phyloP scores from a whole-genome alignment of 1,140 invertebrate species.

The Scaptomyza montana region DNA sequence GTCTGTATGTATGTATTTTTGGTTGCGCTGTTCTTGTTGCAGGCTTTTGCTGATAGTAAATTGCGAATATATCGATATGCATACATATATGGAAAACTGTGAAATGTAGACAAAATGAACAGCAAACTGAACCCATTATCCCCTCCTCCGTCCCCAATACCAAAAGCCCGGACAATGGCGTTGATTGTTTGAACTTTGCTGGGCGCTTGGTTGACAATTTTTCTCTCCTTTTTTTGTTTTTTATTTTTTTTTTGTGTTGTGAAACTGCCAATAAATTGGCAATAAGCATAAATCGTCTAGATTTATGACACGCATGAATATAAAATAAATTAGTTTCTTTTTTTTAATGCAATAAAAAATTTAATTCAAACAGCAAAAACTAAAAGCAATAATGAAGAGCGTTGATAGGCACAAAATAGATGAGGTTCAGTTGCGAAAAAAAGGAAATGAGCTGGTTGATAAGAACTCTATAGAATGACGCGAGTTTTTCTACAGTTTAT shows the following conservation, averaged over 20 bases:
- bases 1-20: slow-evolving; percentile 20
- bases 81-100: slow-evolving; percentile 38
- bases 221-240: slow-evolving; percentile 16
- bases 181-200: slow-evolving; percentile 78
- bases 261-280: slow-evolving; percentile 68
- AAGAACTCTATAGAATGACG: slow-evolving; percentile 6
- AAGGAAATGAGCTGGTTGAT: neutral
- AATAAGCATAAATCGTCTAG: slow-evolving; percentile 70
- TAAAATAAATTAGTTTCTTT: slow-evolving; percentile 63
- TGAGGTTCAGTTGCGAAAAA: slow-evolving; percentile 13
- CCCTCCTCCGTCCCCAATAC: too few species aligned
- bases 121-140: slow-evolving; percentile 16
- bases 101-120: slow-evolving; percentile 58
- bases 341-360: slow-evolving; percentile 35
- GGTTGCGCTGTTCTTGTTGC: slow-evolving; percentile 16
- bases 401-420: slow-evolving; percentile 24
- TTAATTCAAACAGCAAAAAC: slow-evolving; percentile 11
- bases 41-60: slow-evolving; percentile 69
- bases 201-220: slow-evolving; percentile 51
- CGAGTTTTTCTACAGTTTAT: slow-evolving; percentile 16
- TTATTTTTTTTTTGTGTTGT: slow-evolving; percentile 19
- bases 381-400: slow-evolving; percentile 57
- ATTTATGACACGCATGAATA: slow-evolving; percentile 58
- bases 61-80: slow-evolving; percentile 65
- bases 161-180: slow-evolving; percentile 59